phyloP scores from a whole-genome alignment of 2,797 vertebrate genomes.

The Simalia tracyae region DNA sequence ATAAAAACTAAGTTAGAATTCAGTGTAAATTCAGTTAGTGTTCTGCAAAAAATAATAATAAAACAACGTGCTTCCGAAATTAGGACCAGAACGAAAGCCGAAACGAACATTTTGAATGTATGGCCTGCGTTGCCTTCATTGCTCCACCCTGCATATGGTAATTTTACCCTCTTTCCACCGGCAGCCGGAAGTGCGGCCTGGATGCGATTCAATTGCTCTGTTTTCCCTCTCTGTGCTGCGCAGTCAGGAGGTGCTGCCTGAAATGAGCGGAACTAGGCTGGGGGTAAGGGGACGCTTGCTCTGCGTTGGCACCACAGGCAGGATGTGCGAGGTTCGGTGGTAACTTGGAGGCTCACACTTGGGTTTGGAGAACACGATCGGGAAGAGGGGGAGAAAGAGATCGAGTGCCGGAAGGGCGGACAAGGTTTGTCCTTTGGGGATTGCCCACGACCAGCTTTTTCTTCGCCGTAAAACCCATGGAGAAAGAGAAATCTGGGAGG shows the following conservation, averaged over 20 bases:
- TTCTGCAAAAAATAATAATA: neutral
- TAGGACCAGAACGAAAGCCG: neutral
- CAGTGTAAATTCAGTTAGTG: neutral
- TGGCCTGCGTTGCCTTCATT: neutral
- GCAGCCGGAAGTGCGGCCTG: constrained; percentile 7
- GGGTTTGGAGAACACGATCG: neutral
- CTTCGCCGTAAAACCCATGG: neutral
- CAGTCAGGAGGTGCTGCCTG: neutral
- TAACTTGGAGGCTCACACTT: neutral
- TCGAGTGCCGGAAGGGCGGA: neutral
- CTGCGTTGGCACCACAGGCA: neutral
- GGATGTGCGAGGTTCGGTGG: neutral
- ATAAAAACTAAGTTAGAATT: neutral
- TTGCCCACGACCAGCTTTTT: neutral
- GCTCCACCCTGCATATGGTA: neutral
- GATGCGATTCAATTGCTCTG: neutral
- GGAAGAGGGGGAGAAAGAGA: neutral
- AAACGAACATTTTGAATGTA: neutral
- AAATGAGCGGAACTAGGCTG: neutral
- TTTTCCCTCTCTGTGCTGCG: neutral
- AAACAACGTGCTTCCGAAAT: neutral
- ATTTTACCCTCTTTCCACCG: neutral
- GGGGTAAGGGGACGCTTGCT: too few relatives aligned
- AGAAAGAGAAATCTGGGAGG: neutral
- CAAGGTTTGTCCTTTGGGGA: neutral